Conservation (phyloP, 2,797 vertebrate species). For the Sphenodon punctatus region DNA sequence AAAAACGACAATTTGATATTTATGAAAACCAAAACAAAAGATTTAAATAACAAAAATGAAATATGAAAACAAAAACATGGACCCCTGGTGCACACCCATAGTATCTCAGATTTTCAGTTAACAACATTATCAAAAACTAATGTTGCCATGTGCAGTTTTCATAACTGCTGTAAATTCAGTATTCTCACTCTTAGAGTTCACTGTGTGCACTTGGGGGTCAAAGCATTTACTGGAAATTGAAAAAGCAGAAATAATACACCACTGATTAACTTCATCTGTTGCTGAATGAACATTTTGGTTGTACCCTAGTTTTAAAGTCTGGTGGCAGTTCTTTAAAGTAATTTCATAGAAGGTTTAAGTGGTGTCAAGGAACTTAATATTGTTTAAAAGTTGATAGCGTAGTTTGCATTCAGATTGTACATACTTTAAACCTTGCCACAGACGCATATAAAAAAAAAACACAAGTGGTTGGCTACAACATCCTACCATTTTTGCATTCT, state of each 20-base stretch:
- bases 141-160: neutral
- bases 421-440: neutral
- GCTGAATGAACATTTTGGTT: neutral
- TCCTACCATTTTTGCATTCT: too few species aligned
- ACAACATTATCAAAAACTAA: neutral
- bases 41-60: too few species aligned
- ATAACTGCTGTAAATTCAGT: neutral
- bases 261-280: neutral
- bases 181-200: neutral
- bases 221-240: neutral
- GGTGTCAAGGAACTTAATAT: neutral
- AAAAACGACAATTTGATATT: too few species aligned
- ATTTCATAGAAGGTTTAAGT: neutral
- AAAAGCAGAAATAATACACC: neutral
- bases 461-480: neutral
- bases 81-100: too few species aligned
- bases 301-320: too few species aligned
- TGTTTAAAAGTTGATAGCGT: neutral
- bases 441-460: neutral
- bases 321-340: too few species aligned
- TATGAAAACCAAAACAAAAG: too few species aligned
- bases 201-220: neutral
- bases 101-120: neutral
- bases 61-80: too few species aligned
- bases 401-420: neutral